Percentiles rank a stretch among this genome's conserved stretches.
These are phyloP conservation scores for Dryas iulia DNA, from an alignment of 1,140 invertebrate species.

Conservation along the genomic window DNA sequence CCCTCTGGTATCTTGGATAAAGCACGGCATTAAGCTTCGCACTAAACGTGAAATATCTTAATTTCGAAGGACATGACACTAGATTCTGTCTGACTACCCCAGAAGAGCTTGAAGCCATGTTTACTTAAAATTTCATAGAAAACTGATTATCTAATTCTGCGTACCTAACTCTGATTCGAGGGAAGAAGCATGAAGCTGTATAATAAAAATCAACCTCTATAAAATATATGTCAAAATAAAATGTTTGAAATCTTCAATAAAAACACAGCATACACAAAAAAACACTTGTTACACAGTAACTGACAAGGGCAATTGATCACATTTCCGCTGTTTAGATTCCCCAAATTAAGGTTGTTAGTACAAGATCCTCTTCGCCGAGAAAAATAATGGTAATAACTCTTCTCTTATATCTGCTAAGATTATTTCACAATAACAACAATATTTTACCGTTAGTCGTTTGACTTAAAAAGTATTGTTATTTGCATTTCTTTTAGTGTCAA, in stretches of 20 bases:
- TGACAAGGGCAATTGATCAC: constrained; percentile 26
- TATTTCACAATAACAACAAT: constrained; percentile 5
- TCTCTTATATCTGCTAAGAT: constrained; percentile 11
- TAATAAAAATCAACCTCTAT: no score
- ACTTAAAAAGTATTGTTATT: not conserved
- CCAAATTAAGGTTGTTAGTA: constrained; percentile 28
- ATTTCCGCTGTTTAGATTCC: constrained; percentile 24
- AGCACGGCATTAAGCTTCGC: no score
- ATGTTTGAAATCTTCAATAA: not conserved
- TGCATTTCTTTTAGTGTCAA: no score
- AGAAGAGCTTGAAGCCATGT: no score
- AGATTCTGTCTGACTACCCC: no score
- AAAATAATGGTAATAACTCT: constrained; percentile 31
- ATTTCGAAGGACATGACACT: no score
- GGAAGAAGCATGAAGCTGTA: no score
- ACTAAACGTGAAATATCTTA: no score
- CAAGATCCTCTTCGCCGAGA: constrained; percentile 17
- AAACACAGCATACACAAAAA: constrained; percentile 20
- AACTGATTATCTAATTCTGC: no score
- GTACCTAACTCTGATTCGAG: no score
- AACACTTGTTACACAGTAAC: constrained; percentile 29
- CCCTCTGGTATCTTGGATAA: no score
- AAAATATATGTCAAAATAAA: not conserved
- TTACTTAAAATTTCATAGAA: no score
- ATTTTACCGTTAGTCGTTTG: not conserved